Evolutionary conservation across 1,140 invertebrate species (phyloP), one percentile per base, ranked within the genome.

Genomic region (Cryptotermes secundus): DNA sequence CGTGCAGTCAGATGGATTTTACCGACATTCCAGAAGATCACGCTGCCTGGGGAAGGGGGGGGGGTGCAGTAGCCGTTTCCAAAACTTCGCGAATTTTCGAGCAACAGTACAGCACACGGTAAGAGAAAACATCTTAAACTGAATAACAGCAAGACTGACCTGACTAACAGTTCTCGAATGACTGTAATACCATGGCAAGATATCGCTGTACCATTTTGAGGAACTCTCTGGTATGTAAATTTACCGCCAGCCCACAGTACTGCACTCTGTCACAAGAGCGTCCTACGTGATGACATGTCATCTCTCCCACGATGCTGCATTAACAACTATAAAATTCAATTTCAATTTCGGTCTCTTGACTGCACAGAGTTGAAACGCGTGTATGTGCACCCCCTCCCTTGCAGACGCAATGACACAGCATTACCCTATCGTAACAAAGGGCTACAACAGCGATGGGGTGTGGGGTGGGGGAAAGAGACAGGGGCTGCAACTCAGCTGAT

Each of bases 261-360:
- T 19, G 45, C 38, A 42, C 9, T 42, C 38, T 42, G 38, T 42
- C 53, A 59, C 53, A 59, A n/a, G 24, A n/a, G n/a, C n/a, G 16
- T 42, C 38, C 38, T 14, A 42, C 9, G 16, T 42, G 38, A 59
- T 22, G 53, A 59, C 22, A 59, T 3, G 59, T 26, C 59, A 72
- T 72, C 59, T 31, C 10, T 72, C 59, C 59, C 59, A 72, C 59
- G 31, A 72, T 72, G 14, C 26, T 72, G 26, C 59, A n/a, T 72
- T 72, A 72, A 31, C 59, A 72, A 72, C n/a, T 72, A 72, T 72
- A 72, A n/a, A 31, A 72, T 72, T 72, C 59, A 72, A 72, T 72
- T 72, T 31, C 7, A 72, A 26, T 72, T 26, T 72, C 4, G 31
- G 26, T 72, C 14, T 72, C n/a, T n/a, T 72, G 26, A 72, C n/a